A percentile compares a stretch with the other conserved stretches of the same genome.
Evolutionary conservation across 2,797 vertebrate genomes (phyloP).

Genomic region (Megalops cyprinoides): DNA sequence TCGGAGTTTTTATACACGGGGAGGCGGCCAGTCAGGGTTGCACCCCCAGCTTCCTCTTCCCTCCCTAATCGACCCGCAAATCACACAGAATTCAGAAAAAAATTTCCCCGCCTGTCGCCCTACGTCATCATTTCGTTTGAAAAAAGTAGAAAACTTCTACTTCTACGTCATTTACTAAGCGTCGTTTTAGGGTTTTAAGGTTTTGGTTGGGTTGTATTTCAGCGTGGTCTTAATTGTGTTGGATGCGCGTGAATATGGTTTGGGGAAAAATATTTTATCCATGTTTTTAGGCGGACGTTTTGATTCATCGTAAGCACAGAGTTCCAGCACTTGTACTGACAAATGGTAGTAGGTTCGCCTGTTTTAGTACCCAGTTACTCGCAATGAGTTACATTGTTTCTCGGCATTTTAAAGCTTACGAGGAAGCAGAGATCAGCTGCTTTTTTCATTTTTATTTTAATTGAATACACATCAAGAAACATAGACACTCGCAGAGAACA

Average conservation of each 20-base stretch:
- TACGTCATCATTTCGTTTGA: constrained; percentile 63
- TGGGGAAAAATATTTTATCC: background rate
- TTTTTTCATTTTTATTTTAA: too few species aligned
- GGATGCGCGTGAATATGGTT: background rate
- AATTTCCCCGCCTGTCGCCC: constrained; percentile 52
- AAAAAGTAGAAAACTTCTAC: background rate
- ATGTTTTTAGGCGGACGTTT: background rate
- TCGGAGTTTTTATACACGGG: constrained; percentile 73
- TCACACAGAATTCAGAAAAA: constrained; percentile 71
- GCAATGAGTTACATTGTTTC: background rate
- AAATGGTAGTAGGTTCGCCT: too few species aligned
- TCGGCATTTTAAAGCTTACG: background rate
- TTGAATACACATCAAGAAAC: too few species aligned
- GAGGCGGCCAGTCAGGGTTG: constrained; percentile 62
- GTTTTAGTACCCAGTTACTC: too few species aligned
- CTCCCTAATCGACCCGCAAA: constrained; percentile 67
- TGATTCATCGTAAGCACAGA: background rate
- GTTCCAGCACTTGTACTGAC: too few species aligned
- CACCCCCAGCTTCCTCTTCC: constrained; percentile 52
- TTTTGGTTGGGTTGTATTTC: background rate
- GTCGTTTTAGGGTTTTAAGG: background rate
- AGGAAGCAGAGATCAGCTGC: background rate
- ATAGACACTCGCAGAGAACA: too few species aligned
- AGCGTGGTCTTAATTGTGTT: background rate
- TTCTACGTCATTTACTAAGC: background rate